Evolutionary conservation across 1,140 invertebrate species (phyloP).

Genomic region (Drosophila arizonae): DNA sequence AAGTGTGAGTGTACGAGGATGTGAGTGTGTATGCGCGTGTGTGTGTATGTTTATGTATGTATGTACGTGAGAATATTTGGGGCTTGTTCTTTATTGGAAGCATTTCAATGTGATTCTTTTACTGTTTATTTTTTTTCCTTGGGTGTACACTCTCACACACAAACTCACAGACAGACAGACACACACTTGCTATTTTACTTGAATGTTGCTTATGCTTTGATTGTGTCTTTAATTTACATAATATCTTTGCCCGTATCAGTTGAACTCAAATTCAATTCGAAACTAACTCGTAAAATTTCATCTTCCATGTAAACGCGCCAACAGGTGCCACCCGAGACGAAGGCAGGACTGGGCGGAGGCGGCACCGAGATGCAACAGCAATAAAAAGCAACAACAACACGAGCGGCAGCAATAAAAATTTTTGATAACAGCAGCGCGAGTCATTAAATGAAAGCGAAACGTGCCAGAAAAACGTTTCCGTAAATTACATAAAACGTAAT

Average conservation of each 20-base stretch:
- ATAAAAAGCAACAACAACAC: slow-evolving; percentile 51
- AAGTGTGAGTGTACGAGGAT: background rate
- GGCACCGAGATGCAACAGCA: slow-evolving; percentile 83
- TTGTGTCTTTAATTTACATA: slow-evolving; percentile 54
- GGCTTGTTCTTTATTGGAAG: slow-evolving; percentile 39
- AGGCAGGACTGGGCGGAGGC: slow-evolving; percentile 88
- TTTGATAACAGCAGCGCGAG: slow-evolving; percentile 52
- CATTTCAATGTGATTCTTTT: slow-evolving; percentile 39
- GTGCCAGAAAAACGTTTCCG: slow-evolving; percentile 57
- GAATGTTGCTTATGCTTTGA: slow-evolving; percentile 79
- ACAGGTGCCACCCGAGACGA: slow-evolving; percentile 88
- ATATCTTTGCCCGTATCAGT: slow-evolving; percentile 40
- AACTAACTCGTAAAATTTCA: slow-evolving; percentile 37
- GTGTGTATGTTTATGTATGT: background rate
- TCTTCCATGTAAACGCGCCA: slow-evolving; percentile 28
- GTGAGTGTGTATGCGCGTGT: background rate
- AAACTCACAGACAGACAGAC: slow-evolving; percentile 24
- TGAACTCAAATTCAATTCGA: slow-evolving; percentile 28
- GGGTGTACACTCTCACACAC: slow-evolving; percentile 9
- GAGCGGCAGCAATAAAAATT: slow-evolving; percentile 28
- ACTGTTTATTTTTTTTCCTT: slow-evolving; percentile 39
- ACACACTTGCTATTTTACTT: slow-evolving; percentile 57
- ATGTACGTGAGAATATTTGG: slow-evolving; percentile 5
- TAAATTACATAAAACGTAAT: slow-evolving; percentile 74
- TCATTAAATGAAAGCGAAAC: slow-evolving; percentile 42